Percentiles rank a stretch among this genome's conserved stretches.
phyloP scores from a whole-genome alignment of 2,888 invertebrate genomes.

The Leptarthrus brevirostris region DNA sequence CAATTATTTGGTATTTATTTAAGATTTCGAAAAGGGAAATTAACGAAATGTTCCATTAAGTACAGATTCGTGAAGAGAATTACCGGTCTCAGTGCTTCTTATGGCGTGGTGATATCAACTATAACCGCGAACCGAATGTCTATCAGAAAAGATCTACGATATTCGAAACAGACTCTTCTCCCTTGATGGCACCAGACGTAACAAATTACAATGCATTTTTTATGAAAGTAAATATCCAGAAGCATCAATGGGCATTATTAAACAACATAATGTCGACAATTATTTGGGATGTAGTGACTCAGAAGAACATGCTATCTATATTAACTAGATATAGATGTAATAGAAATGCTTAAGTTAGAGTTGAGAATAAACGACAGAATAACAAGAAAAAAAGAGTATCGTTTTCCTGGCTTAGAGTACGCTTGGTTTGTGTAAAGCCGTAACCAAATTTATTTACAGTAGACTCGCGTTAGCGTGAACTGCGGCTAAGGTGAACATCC shows the following conservation, averaged over 20 bases:
- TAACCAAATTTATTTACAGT: too few relatives aligned
- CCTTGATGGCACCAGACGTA: constrained; percentile 53
- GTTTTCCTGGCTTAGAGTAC: too few relatives aligned
- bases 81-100: constrained; percentile 57
- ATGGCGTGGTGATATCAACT: constrained; percentile 55
- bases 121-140: constrained; percentile 12
- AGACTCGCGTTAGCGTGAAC: too few relatives aligned
- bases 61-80: constrained; percentile 57
- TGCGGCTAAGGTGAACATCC: too few relatives aligned
- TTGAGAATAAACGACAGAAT: too few relatives aligned
- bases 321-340: background rate
- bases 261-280: constrained; percentile 53
- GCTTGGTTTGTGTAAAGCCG: too few relatives aligned
- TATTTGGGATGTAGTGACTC: constrained; percentile 42
- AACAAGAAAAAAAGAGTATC: too few relatives aligned
- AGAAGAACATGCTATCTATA: constrained; percentile 36
- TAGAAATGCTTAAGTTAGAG: background rate
- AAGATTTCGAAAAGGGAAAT: constrained; percentile 58
- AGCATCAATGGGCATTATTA: constrained; percentile 49
- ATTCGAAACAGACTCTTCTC: constrained; percentile 56
- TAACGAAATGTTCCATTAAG: constrained; percentile 60
- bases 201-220: constrained; percentile 52
- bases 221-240: constrained; percentile 45
- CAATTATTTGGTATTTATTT: constrained; percentile 57
- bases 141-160: constrained; percentile 56